Evolutionary conservation across 2,888 invertebrate species (phyloP), one percentile per base, ranked within the genome.

Genomic region (Lysandra coridon): DNA sequence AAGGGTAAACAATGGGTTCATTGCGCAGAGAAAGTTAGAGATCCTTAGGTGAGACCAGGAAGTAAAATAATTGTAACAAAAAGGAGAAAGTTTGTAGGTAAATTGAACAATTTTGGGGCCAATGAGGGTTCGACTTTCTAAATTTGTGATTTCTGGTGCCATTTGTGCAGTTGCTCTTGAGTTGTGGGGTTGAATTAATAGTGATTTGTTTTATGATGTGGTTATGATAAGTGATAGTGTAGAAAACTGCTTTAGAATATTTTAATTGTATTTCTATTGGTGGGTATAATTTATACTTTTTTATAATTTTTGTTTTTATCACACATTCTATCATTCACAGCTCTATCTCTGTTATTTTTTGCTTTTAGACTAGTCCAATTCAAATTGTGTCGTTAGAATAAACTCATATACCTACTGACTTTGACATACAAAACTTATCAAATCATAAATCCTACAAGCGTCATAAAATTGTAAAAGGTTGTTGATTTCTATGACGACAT

Each of bases 11-110:
- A 82, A 84, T 81, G 79, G 78, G 78, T 86, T 93, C 93, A 92
- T 94, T 90, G 92, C 85, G 88, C 83, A 83, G 93, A 87, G 92
- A 94, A 94, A 94, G 93, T 92, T 88, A 82, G 84, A 85, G 90
- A 89, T 90, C 90, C 92, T 89, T 86, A 90, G 88, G 90, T 91
- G 87, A 83, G 87, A 88, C 88, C 89, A 91, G 91, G 90, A 91
- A 92, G 89, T 91, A 87, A 87, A 83, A 83, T 86, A 92, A 92
- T 87, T 93, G 90, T 88, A 93, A 92, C 92, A 93, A 93, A 94
- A 93, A 92, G 88, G 92, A 94, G 94, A 94, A 94, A 94, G 94
- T 93, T 86, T 83, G 89, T 90, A 88, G 84, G 85, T 84, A 84
- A 87, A 88, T 88, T 85, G 85, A 89, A 82, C 81, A 84, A 86